Base-by-base conservation (phyloP, 2,113 vertebrate species). In the Toxotes chatareus region DNA sequence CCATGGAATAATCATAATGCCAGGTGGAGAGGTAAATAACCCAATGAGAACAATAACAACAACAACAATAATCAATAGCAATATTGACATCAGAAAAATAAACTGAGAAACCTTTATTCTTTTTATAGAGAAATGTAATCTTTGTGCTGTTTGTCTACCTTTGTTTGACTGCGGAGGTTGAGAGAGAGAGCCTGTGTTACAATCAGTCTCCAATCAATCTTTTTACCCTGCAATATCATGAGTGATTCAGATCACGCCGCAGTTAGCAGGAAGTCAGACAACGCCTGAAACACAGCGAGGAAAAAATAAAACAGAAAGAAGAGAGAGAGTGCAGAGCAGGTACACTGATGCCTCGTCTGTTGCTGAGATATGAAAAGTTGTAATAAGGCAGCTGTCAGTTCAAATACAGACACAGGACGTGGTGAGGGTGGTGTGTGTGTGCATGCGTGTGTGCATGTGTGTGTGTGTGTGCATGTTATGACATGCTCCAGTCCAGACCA, bases 341-440 rank as follows among this genome's bases (percentile, higher is more conserved):
- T 53, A 32, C 84, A 78, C 27, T 13, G 82, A 80, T 47, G 85
- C 69, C 84, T 84, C 74, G 55, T 86, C 82, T 64, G 86, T 62
- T 81, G 76, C 85, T 68, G 76, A 83, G 88, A 88, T 90, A 91
- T 89, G 84, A 90, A 87, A 78, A 89, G 78, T 85, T 83, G 83
- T 85, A 90, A 76, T 95, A 95, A 96, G 95, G 94, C 95, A 95
- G 90, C 94, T 92, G 90, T 95, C 91, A 93, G 92, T 91, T 92
- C 61, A 82, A 72, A 89, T 90, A 91, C 86, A 90, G 86, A 90
- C 88, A 78, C 81, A 81, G 85, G 86, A 84, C 49, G 59, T 68
- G 70, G 82, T 72, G 86, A 53, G 79, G 21, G 55, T 71, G 67
- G 85, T 36, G 62, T 10, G 82, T 27, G 69, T 19, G 66, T 67